Conservation (phyloP, 2,888 invertebrate genomes). For the Limnephilus marmoratus region DNA sequence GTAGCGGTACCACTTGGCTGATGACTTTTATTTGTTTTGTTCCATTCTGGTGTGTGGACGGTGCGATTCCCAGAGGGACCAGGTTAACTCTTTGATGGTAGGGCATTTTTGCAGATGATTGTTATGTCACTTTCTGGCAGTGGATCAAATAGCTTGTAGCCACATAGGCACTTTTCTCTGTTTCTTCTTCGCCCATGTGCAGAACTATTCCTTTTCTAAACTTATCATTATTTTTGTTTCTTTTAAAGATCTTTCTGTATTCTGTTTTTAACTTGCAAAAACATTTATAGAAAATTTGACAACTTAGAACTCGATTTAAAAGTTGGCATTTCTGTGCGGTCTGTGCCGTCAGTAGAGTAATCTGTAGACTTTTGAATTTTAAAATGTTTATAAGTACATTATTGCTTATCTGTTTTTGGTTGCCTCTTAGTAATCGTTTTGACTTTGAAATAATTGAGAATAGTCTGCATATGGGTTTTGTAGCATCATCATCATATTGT, state of each 20-base stretch:
- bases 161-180: conserved; percentile 21
- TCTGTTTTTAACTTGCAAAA: neutral
- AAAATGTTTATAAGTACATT: neutral
- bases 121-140: conserved; percentile 47
- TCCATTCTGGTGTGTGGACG: conserved; percentile 62
- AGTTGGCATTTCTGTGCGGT: neutral
- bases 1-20: conserved; percentile 48
- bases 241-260: neutral
- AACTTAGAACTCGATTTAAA: neutral
- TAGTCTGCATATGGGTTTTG: conserved; percentile 2
- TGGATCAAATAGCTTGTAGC: conserved; percentile 47
- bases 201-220: neutral
- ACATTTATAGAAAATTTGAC: neutral
- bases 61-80: conserved; percentile 72
- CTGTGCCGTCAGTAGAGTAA: neutral
- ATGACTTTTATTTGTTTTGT: conserved; percentile 60
- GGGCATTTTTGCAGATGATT: conserved; percentile 71
- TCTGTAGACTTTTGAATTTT: neutral
- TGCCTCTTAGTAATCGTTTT: neutral
- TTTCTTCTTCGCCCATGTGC: conserved; percentile 45
- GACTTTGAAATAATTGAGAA: neutral
- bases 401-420: neutral
- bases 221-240: neutral
- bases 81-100: conserved; percentile 77
- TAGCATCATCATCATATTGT: conserved; percentile 35